These are phyloP conservation scores for Clarias batrachus DNA, from an alignment of 2,113 vertebrate genomes.

Conservation along the genomic window DNA sequence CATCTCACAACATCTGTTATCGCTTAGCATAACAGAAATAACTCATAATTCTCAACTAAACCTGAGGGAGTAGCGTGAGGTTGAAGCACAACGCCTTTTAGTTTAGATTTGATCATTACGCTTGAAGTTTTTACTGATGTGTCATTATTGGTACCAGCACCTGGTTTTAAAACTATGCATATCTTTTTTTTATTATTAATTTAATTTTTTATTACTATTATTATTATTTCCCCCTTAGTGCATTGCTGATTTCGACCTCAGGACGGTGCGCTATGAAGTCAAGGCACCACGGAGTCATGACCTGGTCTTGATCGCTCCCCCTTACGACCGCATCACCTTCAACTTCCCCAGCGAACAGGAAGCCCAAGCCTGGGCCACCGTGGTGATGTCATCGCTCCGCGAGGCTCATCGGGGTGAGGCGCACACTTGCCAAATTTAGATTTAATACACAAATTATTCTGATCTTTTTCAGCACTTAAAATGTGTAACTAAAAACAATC, in stretches of 20 bases:
- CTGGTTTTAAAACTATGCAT: background rate
- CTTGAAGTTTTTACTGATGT: background rate
- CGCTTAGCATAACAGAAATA: background rate
- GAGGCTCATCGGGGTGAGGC: slow-evolving; percentile 77
- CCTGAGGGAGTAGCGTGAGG: background rate
- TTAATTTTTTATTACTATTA: background rate
- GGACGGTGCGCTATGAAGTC: slow-evolving; percentile 74
- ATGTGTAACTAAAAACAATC: no score
- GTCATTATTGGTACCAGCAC: background rate
- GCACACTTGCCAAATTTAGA: background rate
- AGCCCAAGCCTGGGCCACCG: slow-evolving; percentile 83
- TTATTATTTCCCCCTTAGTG: slow-evolving; percentile 59
- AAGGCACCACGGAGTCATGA: slow-evolving; percentile 75
- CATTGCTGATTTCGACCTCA: slow-evolving; percentile 76
- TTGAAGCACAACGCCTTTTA: background rate
- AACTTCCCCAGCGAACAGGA: slow-evolving; percentile 81
- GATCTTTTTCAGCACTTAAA: no score
- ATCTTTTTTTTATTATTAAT: background rate
- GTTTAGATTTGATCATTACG: background rate
- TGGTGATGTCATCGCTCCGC: slow-evolving; percentile 80
- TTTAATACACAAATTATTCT: background rate
- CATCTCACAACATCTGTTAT: background rate
- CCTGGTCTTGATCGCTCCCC: slow-evolving; percentile 67
- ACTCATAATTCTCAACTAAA: background rate
- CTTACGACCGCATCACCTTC: slow-evolving; percentile 71